These are phyloP conservation scores for Gallinago media DNA, from an alignment of 2,113 vertebrate genomes.

Conservation along the genomic window DNA sequence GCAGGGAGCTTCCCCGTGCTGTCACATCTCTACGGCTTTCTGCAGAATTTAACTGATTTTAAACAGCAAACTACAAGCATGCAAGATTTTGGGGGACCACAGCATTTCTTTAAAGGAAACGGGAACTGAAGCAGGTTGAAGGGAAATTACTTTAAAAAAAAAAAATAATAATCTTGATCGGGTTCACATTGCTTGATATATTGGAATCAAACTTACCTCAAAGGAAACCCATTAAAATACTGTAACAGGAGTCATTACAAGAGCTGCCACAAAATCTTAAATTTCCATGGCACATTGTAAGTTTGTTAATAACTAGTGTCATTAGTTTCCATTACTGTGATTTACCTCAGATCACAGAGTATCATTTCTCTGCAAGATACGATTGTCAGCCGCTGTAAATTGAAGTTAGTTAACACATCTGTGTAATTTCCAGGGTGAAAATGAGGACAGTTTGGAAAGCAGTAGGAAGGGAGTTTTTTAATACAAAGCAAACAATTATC, in stretches of 20 bases:
- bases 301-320: constrained; percentile 83
- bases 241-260: constrained; percentile 76
- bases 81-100: background rate
- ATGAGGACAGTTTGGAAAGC: constrained; percentile 88
- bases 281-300: constrained; percentile 75
- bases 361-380: constrained; percentile 83
- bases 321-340: constrained; percentile 83
- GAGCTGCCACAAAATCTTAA: constrained; percentile 77
- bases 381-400: constrained; percentile 89
- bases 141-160: background rate
- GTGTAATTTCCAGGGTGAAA: constrained; percentile 89
- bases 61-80: background rate
- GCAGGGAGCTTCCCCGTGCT: background rate
- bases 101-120: constrained; percentile 4
- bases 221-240: constrained; percentile 83
- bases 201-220: constrained; percentile 75
- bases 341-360: constrained; percentile 87
- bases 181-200: constrained; percentile 52
- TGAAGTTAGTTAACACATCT: constrained; percentile 94
- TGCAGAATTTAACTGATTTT: background rate
- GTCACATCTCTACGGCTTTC: background rate
- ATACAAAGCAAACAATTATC: constrained; percentile 94
- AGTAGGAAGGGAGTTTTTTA: constrained; percentile 80
- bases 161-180: background rate
- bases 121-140: constrained; percentile 22